These are phyloP conservation scores for Tenthredo livida DNA, from an alignment of 2,888 invertebrate genomes.

Conservation along the genomic window DNA sequence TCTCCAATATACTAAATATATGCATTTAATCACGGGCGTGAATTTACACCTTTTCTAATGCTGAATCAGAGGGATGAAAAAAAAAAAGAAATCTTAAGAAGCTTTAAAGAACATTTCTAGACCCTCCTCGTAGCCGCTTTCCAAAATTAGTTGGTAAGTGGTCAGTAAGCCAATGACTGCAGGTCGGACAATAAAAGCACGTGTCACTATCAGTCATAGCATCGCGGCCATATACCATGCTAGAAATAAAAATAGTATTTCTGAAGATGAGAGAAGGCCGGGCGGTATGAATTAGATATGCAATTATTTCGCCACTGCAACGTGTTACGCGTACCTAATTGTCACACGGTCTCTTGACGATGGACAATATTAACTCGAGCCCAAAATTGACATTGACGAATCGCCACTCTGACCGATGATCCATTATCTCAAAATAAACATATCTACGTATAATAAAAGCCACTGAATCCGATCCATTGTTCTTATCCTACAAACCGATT, in stretches of 20 bases:
- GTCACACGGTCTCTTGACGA: background rate
- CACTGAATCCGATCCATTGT: background rate
- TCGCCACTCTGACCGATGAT: background rate
- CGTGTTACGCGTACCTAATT: background rate
- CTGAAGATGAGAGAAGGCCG: background rate
- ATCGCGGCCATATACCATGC: background rate
- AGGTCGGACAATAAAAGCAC: conserved; percentile 8
- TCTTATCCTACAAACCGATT: background rate
- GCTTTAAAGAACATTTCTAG: background rate
- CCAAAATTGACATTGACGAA: conserved; percentile 3
- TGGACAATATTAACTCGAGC: conserved; percentile 13
- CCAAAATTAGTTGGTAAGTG: conserved; percentile 15
- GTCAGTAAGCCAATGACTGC: background rate
- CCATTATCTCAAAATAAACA: conserved; percentile 19
- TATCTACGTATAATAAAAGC: background rate
- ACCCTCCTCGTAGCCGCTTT: background rate
- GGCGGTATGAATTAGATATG: background rate
- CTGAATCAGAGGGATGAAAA: background rate
- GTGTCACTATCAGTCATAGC: conserved; percentile 24
- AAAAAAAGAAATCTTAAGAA: background rate
- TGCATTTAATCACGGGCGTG: background rate
- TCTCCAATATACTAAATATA: too few relatives aligned
- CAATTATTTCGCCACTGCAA: background rate
- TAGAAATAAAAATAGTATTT: background rate
- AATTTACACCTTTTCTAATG: background rate